Base-by-base conservation (phyloP, 2,888 invertebrate species). In the Tridacna gigas region DNA sequence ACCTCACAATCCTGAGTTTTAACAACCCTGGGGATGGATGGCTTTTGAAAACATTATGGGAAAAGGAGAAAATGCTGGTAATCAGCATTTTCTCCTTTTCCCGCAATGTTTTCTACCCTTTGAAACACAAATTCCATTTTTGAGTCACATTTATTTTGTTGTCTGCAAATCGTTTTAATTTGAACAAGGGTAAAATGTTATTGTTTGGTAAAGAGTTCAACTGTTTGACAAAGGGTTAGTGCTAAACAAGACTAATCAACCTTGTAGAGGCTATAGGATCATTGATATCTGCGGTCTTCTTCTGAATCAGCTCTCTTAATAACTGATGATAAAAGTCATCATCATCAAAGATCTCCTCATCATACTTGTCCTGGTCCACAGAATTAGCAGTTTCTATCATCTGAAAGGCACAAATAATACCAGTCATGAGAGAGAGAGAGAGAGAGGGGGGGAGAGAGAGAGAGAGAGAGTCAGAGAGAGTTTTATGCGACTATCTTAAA, bases 291-390 rank as follows among this genome's bases (percentile, higher is more conserved):
- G 97, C 96, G 0, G 98, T 97, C 95, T 98, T 98, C 88, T 97
- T 97, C 94, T 99, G 98, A 86, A 99, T 98, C 61, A 99, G 95
- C 94, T 99, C 98, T 86, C 98, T 96, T 66, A 99, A 95, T 78
- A 99, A 95, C 92, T 98, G 98, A 95, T 99, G 98, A 95, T 99
- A 99, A 94, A 99, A 99, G 94, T 99, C 99, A 91, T 97, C 97
- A 93, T 99, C 99, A 94, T 99, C 99, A 95, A 98, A 99, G 91
- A 99, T 97, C 95, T 99, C 97, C 0, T 96, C 92, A 92, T 97
- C 91, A 77, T 96, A 96, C 90, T 97, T 96, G 77, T 93, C 89
- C 28, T 78, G 26, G 26, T 84, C 77, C 9, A 85, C 84, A 25
- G 63, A 51, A 15, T 25, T 71, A 3, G 26, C 25, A 47, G 60